Conservation (phyloP, 2,888 invertebrate genomes). For the Ferdinandea cuprea region DNA sequence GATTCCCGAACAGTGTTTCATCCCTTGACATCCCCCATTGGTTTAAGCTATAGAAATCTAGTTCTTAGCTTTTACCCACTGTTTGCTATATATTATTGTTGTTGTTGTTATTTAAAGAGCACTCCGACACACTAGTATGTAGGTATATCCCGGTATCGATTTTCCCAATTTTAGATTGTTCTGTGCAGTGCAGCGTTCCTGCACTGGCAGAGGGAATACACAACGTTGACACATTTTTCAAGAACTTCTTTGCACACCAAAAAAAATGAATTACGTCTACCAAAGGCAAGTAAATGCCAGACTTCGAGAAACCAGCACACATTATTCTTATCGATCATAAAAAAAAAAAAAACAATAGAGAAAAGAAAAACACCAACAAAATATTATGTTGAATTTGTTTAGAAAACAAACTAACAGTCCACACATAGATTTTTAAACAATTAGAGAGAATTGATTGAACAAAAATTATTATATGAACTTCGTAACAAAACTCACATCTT, state of each 20-base stretch:
- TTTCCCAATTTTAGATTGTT: constrained; percentile 49
- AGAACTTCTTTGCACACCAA: constrained; percentile 18
- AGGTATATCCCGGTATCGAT: constrained; percentile 65
- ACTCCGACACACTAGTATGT: constrained; percentile 28
- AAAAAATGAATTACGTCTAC: constrained; percentile 9
- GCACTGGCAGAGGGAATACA: constrained; percentile 30
- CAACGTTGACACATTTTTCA: constrained; percentile 44
- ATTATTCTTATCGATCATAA: not conserved
- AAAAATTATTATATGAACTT: constrained; percentile 21
- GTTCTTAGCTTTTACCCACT: constrained; percentile 31
- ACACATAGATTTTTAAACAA: constrained; percentile 3
- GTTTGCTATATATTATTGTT: constrained; percentile 54
- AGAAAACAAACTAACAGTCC: not conserved
- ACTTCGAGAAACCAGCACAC: constrained; percentile 38
- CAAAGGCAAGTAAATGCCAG: constrained; percentile 5
- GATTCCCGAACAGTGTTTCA: constrained; percentile 29
- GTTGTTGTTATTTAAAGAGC: constrained; percentile 62
- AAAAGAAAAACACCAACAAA: not conserved
- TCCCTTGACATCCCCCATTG: not conserved
- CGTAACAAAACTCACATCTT: constrained; percentile 81
- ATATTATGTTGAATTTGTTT: not conserved
- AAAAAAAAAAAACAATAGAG: not conserved
- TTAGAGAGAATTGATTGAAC: constrained; percentile 33
- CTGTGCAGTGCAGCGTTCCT: constrained; percentile 19
- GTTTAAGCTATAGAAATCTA: constrained; percentile 24